A percentile compares a stretch with the other conserved stretches of the same genome.
Evolutionary conservation across 2,113 vertebrate genomes (phyloP).

Genomic region (Corapipo altera): DNA sequence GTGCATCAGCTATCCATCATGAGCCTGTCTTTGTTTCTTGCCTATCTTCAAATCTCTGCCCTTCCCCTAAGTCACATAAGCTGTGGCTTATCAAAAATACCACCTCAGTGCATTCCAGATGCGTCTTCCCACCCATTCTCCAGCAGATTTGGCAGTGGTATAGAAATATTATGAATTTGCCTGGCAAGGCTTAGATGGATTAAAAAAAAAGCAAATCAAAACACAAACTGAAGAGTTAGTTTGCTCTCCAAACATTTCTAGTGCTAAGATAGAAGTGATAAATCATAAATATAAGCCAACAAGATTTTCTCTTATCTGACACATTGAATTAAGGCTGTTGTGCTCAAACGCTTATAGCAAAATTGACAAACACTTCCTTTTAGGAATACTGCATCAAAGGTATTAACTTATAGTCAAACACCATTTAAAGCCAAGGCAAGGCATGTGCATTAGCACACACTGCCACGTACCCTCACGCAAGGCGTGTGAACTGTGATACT

Average conservation of each 20-base stretch:
- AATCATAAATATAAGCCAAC: constrained; percentile 64
- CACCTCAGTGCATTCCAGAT: background rate
- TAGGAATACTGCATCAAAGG: constrained; percentile 47
- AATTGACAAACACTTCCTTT: constrained; percentile 67
- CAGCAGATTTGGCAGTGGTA: background rate
- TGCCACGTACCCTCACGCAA: background rate
- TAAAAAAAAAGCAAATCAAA: background rate
- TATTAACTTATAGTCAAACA: constrained; percentile 53
- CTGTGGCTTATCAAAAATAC: background rate
- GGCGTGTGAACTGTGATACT: background rate
- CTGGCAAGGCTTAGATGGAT: background rate
- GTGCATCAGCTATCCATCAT: background rate
- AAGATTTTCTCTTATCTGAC: constrained; percentile 64
- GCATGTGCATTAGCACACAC: background rate
- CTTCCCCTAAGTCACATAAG: background rate
- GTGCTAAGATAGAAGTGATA: constrained; percentile 51
- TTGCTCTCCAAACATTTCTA: constrained; percentile 44
- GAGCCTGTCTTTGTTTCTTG: background rate
- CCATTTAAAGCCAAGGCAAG: constrained; percentile 36
- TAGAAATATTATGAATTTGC: background rate
- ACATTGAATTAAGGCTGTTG: constrained; percentile 60
- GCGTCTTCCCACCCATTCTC: background rate
- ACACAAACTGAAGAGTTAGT: background rate
- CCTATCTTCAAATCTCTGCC: background rate
- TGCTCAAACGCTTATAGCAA: constrained; percentile 64